Conservation (phyloP, 2,797 vertebrate species). For the Potorous gilbertii region DNA sequence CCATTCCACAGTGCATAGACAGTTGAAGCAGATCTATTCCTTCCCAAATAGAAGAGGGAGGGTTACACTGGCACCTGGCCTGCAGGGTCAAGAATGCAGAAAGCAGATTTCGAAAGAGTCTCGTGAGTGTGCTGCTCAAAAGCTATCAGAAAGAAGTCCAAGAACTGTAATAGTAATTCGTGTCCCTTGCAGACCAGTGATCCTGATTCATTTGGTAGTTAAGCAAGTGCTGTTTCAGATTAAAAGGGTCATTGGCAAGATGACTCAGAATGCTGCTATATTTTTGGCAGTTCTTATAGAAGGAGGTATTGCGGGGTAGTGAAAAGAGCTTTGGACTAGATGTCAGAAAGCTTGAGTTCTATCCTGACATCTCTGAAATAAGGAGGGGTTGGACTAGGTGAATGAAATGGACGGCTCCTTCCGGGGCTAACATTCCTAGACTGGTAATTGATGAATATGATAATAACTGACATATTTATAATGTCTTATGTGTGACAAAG, state of each 20-base stretch:
- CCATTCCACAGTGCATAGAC: neutral
- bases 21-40: neutral
- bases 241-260: neutral
- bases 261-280: neutral
- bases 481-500: neutral
- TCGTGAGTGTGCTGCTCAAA: neutral
- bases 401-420: neutral
- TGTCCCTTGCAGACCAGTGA: neutral
- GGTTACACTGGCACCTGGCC: neutral
- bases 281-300: neutral
- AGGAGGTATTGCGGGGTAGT: neutral
- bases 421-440: neutral
- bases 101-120: neutral
- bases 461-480: neutral
- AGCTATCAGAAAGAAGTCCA: neutral
- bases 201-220: neutral
- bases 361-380: neutral
- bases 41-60: neutral
- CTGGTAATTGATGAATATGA: neutral
- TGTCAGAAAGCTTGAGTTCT: neutral
- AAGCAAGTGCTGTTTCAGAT: neutral
- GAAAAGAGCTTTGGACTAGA: neutral
- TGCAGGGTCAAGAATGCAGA: neutral
- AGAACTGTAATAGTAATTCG: neutral
- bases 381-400: neutral